Base-by-base conservation (phyloP, 2,113 vertebrate species). In the Hylia prasina region DNA sequence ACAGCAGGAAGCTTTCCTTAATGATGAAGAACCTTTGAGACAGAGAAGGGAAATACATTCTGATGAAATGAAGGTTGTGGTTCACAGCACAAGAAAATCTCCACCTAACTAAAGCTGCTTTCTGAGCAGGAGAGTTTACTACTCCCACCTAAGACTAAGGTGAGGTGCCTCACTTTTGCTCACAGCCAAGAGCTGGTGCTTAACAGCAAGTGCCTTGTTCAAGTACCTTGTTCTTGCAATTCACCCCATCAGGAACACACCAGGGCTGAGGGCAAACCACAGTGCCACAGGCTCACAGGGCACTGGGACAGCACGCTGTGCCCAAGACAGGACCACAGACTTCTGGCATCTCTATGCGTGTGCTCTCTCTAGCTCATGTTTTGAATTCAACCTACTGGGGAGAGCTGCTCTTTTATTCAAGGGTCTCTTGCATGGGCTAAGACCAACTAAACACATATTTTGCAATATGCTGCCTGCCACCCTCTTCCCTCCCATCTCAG, bases 1-100 rank as follows among this genome's bases (percentile, higher is more conserved):
- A 99, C 17, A 99, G 98, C 92, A 99, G 96, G 97, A 99, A 99
- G 90, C 99, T 99, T 97, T 99, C 99, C 96, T 99, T 99, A 98
- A 99, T 99, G 94, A 99, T 99, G 97, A 99, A 99, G 97, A 99
- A 99, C 94, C 99, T 99, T 91, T 9, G 94, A 86, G n/a, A 40
- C 45, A 93, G 33, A 57, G 20, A 79, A 56, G 72, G 17, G n/a
- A 68, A 90, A 31, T 65, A 82, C 82, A 51, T 39, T 35, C 66
- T 72, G 33, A 50, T 66, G 75, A 31, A 80, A 47, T 7, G 35
- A 22, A 65, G 10, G 27, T 69, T 16, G 4, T 31, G 31, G n/a
- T 47, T 76, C 45, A 42, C 20, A 57, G 64, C 57, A 56, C 69
- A 65, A 56, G 50, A 40, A 79, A 39, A 77, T 21, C 5, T 39